These are phyloP conservation scores for Drosophila paramelanica DNA, from an alignment of 2,888 invertebrate species.

Conservation along the genomic window DNA sequence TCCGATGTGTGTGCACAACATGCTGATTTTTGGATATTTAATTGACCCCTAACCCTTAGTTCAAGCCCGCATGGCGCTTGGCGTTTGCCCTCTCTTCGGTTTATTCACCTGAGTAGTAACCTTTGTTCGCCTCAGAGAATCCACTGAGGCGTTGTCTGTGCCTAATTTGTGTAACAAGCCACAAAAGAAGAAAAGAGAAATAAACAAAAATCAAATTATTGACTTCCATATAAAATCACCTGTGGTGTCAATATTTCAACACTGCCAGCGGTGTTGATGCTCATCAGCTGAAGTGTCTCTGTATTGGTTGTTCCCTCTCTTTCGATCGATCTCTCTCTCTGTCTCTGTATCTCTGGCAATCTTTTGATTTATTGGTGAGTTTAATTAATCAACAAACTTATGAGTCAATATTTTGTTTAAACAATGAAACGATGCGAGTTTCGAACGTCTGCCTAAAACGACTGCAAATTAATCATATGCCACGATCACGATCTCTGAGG, in stretches of 20 bases:
- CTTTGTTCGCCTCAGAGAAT: conserved; percentile 32
- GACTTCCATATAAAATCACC: conserved; percentile 79
- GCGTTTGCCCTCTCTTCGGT: conserved; percentile 11
- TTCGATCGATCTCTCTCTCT: conserved; percentile 3
- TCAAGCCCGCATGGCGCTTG: conserved; percentile 60
- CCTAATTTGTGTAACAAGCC: conserved; percentile 60
- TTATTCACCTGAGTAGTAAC: conserved; percentile 29
- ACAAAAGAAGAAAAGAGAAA: conserved; percentile 23
- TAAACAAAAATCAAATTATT: conserved; percentile 35
- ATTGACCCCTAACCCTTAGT: conserved; percentile 49
- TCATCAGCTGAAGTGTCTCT: conserved; percentile 61
- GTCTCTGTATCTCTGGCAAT: conserved; percentile 26
- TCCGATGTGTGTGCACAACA: conserved; percentile 30
- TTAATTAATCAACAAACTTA: conserved; percentile 78
- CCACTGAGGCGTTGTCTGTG: conserved; percentile 13
- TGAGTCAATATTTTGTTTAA: conserved; percentile 77
- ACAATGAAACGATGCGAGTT: conserved; percentile 51
- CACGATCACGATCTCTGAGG: conserved; percentile 59
- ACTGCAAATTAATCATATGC: conserved; percentile 76
- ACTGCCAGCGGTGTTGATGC: conserved; percentile 79
- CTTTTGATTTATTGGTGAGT: conserved; percentile 75
- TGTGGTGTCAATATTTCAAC: conserved; percentile 82
- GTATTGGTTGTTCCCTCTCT: conserved; percentile 1
- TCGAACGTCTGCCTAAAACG: conserved; percentile 56
- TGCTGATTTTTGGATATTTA: conserved; percentile 30